phyloP scores from a whole-genome alignment of 2,113 vertebrate species.

The Aleadryas rufinucha region DNA sequence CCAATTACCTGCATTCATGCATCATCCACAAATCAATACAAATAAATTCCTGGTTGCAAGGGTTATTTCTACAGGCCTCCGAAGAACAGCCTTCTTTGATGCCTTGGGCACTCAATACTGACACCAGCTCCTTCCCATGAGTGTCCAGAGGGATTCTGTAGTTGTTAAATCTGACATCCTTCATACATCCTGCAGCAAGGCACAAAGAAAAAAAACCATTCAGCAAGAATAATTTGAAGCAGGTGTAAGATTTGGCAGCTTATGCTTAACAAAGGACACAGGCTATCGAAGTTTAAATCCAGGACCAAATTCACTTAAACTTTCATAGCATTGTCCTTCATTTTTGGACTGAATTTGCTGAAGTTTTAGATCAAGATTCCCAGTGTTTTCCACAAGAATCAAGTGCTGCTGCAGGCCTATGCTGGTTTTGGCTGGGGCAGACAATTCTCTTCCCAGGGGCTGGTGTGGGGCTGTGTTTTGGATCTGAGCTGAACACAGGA shows the following conservation, averaged over 20 bases:
- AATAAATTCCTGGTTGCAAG: conserved; percentile 81
- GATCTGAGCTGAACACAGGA: not conserved
- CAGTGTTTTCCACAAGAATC: not conserved
- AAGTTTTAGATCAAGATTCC: not conserved
- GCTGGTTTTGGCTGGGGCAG: not conserved
- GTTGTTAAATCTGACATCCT: conserved; percentile 83
- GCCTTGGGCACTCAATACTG: conserved; percentile 77
- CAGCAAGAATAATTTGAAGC: not conserved
- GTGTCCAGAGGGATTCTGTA: conserved; percentile 80
- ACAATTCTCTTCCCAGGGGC: not conserved
- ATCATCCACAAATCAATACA: conserved; percentile 89
- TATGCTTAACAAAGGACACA: not conserved
- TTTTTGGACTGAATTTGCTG: not conserved
- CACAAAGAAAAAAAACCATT: conserved; percentile 2
- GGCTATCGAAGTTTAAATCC: not conserved
- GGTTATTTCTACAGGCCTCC: conserved; percentile 83
- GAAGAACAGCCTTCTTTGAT: conserved; percentile 81
- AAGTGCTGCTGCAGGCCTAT: not conserved
- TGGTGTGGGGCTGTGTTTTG: not conserved
- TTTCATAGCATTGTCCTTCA: not conserved
- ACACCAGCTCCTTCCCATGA: conserved; percentile 75
- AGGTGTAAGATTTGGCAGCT: not conserved
- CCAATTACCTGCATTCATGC: conserved; percentile 84
- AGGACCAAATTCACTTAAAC: not conserved
- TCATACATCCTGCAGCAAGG: conserved; percentile 81